Conservation (phyloP, 1,140 invertebrate species). For the Dendrolimus punctatus region DNA sequence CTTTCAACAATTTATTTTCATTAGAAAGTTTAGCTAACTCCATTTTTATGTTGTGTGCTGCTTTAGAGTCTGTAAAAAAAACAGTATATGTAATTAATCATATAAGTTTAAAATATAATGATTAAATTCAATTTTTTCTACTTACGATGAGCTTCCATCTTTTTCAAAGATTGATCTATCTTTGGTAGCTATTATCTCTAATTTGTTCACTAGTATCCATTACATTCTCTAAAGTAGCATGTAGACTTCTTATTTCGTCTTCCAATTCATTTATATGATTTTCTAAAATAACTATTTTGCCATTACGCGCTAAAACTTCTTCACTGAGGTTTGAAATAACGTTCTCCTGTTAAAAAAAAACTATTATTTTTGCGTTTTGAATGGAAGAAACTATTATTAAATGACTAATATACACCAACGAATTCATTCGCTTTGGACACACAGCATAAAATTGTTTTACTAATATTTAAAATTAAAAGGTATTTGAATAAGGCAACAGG, state of each 20-base stretch:
- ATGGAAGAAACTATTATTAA: too few relatives aligned
- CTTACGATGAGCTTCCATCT: conserved; percentile 56
- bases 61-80: conserved; percentile 44
- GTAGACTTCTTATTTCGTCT: conserved; percentile 43
- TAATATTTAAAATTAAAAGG: too few relatives aligned
- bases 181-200: conserved; percentile 33
- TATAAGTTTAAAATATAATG: too few relatives aligned
- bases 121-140: conserved; percentile 1
- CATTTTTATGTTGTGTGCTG: conserved; percentile 55
- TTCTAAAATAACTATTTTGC: conserved; percentile 48
- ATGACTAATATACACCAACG: too few relatives aligned
- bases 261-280: conserved; percentile 54
- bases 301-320: conserved; percentile 35
- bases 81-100: background rate
- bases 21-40: conserved; percentile 42
- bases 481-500: too few relatives aligned
- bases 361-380: background rate
- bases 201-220: conserved; percentile 44
- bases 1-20: conserved; percentile 32
- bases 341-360: conserved; percentile 35
- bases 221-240: conserved; percentile 28
- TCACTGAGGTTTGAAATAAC: conserved; percentile 36
- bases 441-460: too few relatives aligned
- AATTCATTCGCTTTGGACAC: too few relatives aligned
- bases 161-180: conserved; percentile 39